Conservation (phyloP, 1,140 invertebrate species). For the Hylyphantes graminicola region DNA sequence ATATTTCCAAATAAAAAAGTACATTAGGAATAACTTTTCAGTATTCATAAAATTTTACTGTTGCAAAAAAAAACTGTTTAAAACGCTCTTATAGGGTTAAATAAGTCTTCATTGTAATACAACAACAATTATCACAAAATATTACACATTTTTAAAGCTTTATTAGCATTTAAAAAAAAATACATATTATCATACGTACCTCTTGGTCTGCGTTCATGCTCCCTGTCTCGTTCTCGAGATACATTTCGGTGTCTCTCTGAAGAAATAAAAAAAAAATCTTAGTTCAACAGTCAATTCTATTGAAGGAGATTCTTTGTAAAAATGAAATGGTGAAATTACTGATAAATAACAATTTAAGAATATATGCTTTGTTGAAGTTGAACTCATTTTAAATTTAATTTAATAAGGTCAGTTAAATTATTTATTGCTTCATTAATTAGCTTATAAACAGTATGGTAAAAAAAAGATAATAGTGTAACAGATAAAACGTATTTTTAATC, state of each 20-base stretch:
- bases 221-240: conserved; percentile 48
- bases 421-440: background rate
- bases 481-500: too few relatives aligned
- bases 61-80: background rate
- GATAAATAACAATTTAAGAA: background rate
- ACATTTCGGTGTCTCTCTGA: conserved; percentile 47
- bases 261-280: conserved; percentile 25
- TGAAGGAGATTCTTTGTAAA: background rate
- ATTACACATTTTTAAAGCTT: background rate
- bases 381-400: background rate
- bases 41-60: background rate
- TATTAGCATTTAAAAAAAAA: background rate
- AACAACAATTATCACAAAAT: background rate
- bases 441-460: background rate
- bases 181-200: too few relatives aligned
- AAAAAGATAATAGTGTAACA: background rate
- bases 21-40: background rate
- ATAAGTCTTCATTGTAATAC: background rate
- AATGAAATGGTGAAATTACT: background rate
- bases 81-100: background rate
- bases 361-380: background rate
- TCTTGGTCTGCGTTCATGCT: conserved; percentile 39
- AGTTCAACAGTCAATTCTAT: background rate
- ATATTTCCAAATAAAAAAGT: background rate
- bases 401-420: background rate